These are phyloP conservation scores for Melanaphis sacchari DNA, from an alignment of 1,140 invertebrate species.

Conservation along the genomic window DNA sequence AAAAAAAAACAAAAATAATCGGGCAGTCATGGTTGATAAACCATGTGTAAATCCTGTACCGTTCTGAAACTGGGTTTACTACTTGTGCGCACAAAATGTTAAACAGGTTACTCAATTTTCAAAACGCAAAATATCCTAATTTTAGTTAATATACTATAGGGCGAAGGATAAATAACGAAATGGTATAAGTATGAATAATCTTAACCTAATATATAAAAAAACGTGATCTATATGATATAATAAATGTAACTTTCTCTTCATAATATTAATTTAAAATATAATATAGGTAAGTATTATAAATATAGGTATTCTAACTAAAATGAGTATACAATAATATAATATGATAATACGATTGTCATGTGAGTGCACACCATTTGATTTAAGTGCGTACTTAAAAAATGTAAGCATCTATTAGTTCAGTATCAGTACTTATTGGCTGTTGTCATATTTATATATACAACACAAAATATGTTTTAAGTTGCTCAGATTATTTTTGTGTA, in stretches of 20 bases:
- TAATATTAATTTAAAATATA: background rate
- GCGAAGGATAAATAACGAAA: conserved; percentile 18
- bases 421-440: background rate
- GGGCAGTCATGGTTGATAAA: conserved; percentile 59
- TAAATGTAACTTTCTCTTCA: conserved; percentile 1
- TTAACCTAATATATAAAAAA: conserved; percentile 39
- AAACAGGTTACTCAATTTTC: conserved; percentile 45
- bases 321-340: background rate
- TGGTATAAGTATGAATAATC: background rate
- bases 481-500: background rate
- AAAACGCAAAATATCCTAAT: background rate
- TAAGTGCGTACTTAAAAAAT: background rate
- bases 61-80: conserved; percentile 8
- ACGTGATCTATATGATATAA: conserved; percentile 32
- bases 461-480: background rate
- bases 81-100: conserved; percentile 18
- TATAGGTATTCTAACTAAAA: background rate
- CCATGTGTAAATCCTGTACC: conserved; percentile 45
- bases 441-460: background rate
- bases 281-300: background rate
- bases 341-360: background rate
- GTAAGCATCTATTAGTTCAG: background rate
- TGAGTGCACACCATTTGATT: background rate
- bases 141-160: background rate
- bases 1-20: conserved; percentile 61